phyloP scores from a whole-genome alignment of 2,888 invertebrate genomes.

The Scrobipalpa costella region DNA sequence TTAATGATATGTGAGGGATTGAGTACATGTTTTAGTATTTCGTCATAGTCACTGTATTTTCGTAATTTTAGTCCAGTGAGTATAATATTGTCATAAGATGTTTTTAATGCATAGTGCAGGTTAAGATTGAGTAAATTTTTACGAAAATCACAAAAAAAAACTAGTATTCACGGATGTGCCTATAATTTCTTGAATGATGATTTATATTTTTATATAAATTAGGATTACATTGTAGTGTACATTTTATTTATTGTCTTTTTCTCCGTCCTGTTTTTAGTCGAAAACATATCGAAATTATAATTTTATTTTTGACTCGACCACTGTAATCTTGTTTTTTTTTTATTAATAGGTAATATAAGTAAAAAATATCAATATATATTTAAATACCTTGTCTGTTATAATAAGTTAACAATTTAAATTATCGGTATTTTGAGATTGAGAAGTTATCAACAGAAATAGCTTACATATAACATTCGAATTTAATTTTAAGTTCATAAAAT shows the following conservation, averaged over 20 bases:
- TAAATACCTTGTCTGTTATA: too few relatives aligned
- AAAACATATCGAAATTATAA: slow-evolving; percentile 11
- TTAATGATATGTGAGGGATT: background rate
- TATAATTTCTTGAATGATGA: background rate
- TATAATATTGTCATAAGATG: background rate
- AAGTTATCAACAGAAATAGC: too few relatives aligned
- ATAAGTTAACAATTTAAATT: too few relatives aligned
- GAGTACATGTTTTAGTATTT: background rate
- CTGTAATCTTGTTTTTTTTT: background rate
- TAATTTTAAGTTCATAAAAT: background rate
- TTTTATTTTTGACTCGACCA: slow-evolving; percentile 10
- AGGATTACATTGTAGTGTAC: background rate
- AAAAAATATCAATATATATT: too few relatives aligned
- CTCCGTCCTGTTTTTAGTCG: slow-evolving; percentile 28
- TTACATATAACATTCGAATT: too few relatives aligned
- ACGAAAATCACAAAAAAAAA: background rate
- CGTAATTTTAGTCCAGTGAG: background rate
- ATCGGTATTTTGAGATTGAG: too few relatives aligned
- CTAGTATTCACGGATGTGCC: background rate
- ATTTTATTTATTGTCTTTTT: slow-evolving; percentile 9
- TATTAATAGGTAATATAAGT: too few relatives aligned
- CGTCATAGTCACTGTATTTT: background rate
- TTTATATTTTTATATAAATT: background rate
- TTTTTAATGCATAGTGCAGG: background rate
- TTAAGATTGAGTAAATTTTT: background rate